Evolutionary conservation across 1,140 invertebrate genomes (phyloP).

Genomic region (Zeugodacus cucurbitae): DNA sequence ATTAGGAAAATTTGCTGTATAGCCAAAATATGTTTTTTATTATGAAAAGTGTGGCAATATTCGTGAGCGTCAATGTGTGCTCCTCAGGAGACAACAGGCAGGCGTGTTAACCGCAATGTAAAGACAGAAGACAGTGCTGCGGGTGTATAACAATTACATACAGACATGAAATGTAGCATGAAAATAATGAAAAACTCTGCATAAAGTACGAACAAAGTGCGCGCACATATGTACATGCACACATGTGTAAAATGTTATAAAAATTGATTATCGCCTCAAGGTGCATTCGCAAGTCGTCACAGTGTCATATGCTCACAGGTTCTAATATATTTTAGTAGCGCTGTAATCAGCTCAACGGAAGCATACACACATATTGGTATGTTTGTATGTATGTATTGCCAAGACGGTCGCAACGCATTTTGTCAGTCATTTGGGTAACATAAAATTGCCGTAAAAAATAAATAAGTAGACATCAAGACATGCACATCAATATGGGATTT

Average conservation of each 20-base stretch:
- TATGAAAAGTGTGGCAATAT: slow-evolving; percentile 31
- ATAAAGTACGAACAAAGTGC: background rate
- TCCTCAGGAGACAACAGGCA: background rate
- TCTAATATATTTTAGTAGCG: background rate
- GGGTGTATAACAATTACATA: background rate
- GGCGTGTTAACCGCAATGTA: slow-evolving; percentile 3
- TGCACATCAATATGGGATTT: background rate
- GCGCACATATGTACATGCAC: background rate
- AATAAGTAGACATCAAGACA: background rate
- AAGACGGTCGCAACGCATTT: background rate
- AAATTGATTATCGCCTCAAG: slow-evolving; percentile 35
- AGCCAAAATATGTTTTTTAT: slow-evolving; percentile 33
- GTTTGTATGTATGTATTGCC: background rate
- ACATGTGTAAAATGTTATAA: slow-evolving; percentile 17
- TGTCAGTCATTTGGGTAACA: slow-evolving; percentile 4
- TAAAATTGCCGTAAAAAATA: slow-evolving; percentile 24
- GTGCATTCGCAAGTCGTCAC: background rate
- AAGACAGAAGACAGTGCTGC: background rate
- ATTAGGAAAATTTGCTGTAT: slow-evolving; percentile 23
- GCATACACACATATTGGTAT: no score
- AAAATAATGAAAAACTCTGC: background rate
- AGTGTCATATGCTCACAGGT: background rate
- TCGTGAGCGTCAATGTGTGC: slow-evolving; percentile 22
- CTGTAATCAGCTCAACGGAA: background rate
- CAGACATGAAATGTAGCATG: background rate